These are phyloP conservation scores for Varecia variegata DNA, from an alignment of 2,797 vertebrate species.

Conservation along the genomic window DNA sequence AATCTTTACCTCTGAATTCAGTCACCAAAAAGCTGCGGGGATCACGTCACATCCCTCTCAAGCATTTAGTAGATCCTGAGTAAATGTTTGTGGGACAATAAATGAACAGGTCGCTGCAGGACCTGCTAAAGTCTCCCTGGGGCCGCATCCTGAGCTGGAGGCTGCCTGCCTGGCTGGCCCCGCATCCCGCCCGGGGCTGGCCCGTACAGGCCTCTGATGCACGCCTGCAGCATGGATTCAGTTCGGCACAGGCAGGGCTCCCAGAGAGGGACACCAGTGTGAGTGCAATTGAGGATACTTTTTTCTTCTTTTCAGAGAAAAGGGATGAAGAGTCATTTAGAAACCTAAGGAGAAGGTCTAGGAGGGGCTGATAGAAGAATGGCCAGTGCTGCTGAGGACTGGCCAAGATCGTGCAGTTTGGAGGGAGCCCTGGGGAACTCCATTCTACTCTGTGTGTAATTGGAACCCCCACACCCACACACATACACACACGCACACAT, in stretches of 20 bases:
- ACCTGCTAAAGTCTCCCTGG: not conserved
- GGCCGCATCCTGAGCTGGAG: not conserved
- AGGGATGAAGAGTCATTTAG: not conserved
- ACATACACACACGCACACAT: not conserved
- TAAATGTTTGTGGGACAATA: not conserved
- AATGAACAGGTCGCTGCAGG: not conserved
- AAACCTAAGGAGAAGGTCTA: not conserved
- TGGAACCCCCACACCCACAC: not conserved
- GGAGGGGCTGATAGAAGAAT: not conserved
- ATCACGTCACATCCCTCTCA: accelerated
- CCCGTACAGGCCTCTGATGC: not conserved
- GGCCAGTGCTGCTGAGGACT: not conserved
- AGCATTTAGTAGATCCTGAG: not conserved
- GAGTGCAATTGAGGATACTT: not conserved
- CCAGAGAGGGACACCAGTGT: not conserved
- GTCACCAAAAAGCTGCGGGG: not conserved
- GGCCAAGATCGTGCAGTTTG: not conserved
- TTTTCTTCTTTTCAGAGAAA: not conserved
- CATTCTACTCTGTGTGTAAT: not conserved
- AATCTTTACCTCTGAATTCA: not conserved
- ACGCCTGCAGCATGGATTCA: too few species aligned
- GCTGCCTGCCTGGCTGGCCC: accelerated
- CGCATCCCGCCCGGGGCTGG: accelerated
- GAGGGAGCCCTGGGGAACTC: not conserved
- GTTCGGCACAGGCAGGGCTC: not conserved